phyloP scores from a whole-genome alignment of 2,797 vertebrate species.

The Eospalax fontanierii region DNA sequence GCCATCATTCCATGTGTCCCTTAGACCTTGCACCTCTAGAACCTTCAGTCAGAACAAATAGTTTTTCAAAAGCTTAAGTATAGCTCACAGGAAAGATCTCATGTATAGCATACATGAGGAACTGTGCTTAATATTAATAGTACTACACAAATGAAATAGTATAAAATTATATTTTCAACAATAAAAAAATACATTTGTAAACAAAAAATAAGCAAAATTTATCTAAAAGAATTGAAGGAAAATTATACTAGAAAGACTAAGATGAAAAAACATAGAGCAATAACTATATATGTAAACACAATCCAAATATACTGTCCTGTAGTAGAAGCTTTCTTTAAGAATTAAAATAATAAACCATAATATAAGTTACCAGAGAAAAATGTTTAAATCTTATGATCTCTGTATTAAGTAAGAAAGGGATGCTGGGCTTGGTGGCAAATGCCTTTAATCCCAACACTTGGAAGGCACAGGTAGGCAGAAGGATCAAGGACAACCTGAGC shows the following conservation, averaged over 20 bases:
- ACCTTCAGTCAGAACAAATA: too few species aligned
- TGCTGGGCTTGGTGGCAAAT: too few species aligned
- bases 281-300: not conserved
- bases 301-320: not conserved
- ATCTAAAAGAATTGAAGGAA: not conserved
- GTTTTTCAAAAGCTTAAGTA: not conserved
- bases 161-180: constrained; percentile 29
- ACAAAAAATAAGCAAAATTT: not conserved
- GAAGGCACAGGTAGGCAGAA: too few species aligned
- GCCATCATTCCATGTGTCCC: too few species aligned
- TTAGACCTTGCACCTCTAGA: too few species aligned
- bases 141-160: not conserved
- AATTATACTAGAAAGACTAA: not conserved
- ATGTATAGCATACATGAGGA: not conserved
- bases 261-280: not conserved
- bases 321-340: not conserved
- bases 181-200: constrained; percentile 28
- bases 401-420: not conserved
- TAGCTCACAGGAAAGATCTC: not conserved
- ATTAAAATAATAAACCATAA: not conserved
- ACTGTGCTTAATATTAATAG: not conserved
- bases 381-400: not conserved
- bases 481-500: too few species aligned
- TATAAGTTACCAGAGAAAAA: not conserved
- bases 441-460: too few species aligned